Evolutionary conservation across 2,888 invertebrate genomes (phyloP), one percentile per base, ranked within the genome.

Genomic region (Synergus japonicus): DNA sequence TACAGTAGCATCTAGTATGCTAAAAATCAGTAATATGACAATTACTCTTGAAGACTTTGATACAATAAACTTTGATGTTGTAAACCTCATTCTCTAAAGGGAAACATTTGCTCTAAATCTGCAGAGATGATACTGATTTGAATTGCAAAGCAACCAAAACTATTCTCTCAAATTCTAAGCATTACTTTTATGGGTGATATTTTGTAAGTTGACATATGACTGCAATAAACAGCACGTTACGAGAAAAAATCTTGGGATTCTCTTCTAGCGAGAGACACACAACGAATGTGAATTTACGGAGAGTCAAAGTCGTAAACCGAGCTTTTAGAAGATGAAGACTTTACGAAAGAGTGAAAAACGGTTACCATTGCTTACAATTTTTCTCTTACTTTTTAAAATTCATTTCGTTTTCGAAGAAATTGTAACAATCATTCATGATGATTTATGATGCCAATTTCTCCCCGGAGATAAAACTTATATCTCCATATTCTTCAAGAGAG

Each of bases 131-230:
- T 60, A 58, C 58, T 58, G 58, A 58, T 58, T 60, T 22, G 60
- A 22, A 60, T 60, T 60, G 60, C 60, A 60, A 60, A 60, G 22
- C 22, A 60, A 60, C 18, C 60, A 60, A 60, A 60, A 60, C 60
- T 22, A 60, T 60, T 60, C 60, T 49, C 2, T 10, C 22, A 22
- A 60, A 60, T 22, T 22, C 22, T 22, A 60, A 22, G 4, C 60
- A 22, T 60, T 60, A 60, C 60, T 60, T 60, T 60, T 22, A 18
- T 60, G 60, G 22, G 22, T 60, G 60, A 60, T 60, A 60, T 60
- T 60, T 10, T 3, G 10, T 60, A 22, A 60, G 60, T 60, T 60
- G 60, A 60, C 60, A 22, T 60, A 60, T 60, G 18, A 60, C 22
- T 60, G 60, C 12, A 60, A 60, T 60, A 60, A 60, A 22, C 60